A percentile compares a stretch with the other conserved stretches of the same genome.
Evolutionary conservation across 2,888 invertebrate genomes (phyloP).

Genomic region (Rhopalosiphum nymphaeae): DNA sequence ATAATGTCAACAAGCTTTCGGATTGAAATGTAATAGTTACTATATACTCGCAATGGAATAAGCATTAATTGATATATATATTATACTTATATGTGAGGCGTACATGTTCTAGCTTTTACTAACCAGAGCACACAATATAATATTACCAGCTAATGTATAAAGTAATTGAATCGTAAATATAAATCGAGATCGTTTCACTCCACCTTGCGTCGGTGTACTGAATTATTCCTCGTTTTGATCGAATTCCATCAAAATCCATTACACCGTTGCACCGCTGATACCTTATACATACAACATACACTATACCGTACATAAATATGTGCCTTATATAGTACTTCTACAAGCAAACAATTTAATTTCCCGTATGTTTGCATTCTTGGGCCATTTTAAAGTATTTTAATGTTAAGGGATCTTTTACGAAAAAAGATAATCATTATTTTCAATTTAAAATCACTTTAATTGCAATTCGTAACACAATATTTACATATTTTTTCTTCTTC

Average conservation of each 20-base stretch:
- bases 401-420: not conserved
- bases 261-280: not conserved
- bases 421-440: not conserved
- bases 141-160: not conserved
- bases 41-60: not conserved
- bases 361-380: not conserved
- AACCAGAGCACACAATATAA: not conserved
- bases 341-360: not conserved
- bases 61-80: not conserved
- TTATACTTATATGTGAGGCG: not conserved
- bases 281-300: not conserved
- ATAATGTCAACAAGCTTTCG: not conserved
- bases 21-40: not conserved
- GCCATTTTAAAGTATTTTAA: not conserved
- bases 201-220: not conserved
- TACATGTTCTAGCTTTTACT: not conserved
- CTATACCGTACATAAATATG: not conserved
- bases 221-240: constrained; percentile 28
- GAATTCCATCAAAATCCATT: constrained; percentile 9
- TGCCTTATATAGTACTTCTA: not conserved
- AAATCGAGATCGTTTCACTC: not conserved
- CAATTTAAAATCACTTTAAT: not conserved
- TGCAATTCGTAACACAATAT: not conserved
- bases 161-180: constrained; percentile 39
- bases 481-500: not conserved